phyloP scores from a whole-genome alignment of 2,797 vertebrate genomes.

The Acrossocheilus fasciatus region DNA sequence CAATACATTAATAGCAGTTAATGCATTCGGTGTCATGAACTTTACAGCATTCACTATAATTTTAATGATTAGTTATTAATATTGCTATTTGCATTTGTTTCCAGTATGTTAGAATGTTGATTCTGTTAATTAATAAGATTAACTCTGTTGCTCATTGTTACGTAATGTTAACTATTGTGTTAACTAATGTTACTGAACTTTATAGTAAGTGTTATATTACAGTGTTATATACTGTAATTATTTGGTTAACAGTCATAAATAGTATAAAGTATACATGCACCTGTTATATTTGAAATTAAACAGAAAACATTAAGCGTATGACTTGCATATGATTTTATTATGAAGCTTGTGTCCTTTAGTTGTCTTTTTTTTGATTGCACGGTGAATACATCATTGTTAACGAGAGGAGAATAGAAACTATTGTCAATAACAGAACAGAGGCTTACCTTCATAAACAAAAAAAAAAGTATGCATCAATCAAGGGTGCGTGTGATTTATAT shows the following conservation, averaged over 20 bases:
- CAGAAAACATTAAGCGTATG: neutral
- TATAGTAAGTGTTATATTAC: neutral
- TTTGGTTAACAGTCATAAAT: neutral
- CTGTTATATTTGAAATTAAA: neutral
- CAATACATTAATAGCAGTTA: neutral
- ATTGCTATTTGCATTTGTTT: neutral
- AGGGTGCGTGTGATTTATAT: neutral
- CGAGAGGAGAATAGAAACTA: constrained; percentile 8
- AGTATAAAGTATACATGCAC: neutral
- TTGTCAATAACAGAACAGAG: constrained; percentile 38
- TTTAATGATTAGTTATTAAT: neutral
- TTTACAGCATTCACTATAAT: neutral
- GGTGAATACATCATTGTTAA: neutral
- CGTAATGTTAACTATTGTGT: neutral
- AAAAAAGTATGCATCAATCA: constrained; percentile 14
- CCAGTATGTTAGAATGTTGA: neutral
- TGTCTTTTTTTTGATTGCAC: neutral
- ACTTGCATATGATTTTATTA: neutral
- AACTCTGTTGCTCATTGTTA: neutral
- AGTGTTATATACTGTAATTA: neutral
- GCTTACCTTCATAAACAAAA: neutral
- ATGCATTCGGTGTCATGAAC: neutral
- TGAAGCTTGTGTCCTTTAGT: neutral
- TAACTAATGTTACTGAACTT: neutral
- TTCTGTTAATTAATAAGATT: neutral